A percentile compares a stretch with the other conserved stretches of the same genome.
Conservation (phyloP, 1,140 invertebrate genomes). For the Coelopa frigida region DNA sequence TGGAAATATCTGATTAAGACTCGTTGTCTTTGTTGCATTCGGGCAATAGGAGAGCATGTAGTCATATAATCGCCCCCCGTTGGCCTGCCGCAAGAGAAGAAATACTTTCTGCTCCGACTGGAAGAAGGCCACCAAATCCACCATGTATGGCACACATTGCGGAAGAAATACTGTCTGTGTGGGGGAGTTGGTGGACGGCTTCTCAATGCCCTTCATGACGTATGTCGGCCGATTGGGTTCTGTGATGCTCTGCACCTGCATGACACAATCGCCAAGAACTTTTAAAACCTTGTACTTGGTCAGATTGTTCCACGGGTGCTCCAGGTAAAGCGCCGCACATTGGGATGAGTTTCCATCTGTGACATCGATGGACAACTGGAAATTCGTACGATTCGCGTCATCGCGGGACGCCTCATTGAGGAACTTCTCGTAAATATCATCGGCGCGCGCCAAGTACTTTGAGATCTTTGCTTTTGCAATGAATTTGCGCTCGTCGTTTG, state of each 20-base stretch:
- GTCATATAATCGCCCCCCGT: slow-evolving; percentile 43
- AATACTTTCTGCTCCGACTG: slow-evolving; percentile 48
- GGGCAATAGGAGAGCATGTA: slow-evolving; percentile 26
- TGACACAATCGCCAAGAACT: slow-evolving; percentile 42
- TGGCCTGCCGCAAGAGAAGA: slow-evolving; percentile 44
- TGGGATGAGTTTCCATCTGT: slow-evolving; percentile 1
- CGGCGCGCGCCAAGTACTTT: slow-evolving; percentile 43
- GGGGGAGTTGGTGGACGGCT: slow-evolving; percentile 40
- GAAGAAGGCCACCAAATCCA: slow-evolving; percentile 44
- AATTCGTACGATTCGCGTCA: slow-evolving; percentile 12
- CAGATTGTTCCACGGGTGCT: slow-evolving; percentile 42
- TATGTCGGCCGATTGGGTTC: slow-evolving; percentile 41
- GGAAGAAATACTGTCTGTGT: slow-evolving; percentile 46
- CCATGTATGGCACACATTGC: slow-evolving; percentile 49
- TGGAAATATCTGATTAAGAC: slow-evolving; percentile 26
- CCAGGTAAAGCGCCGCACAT: slow-evolving; percentile 24
- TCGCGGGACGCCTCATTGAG: slow-evolving; percentile 2
- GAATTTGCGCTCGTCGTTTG: slow-evolving; percentile 33
- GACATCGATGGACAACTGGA: slow-evolving; percentile 36
- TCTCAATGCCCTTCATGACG: slow-evolving; percentile 48
- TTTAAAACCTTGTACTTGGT: slow-evolving; percentile 48
- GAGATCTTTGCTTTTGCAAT: slow-evolving; percentile 43
- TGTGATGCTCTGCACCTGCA: slow-evolving; percentile 47
- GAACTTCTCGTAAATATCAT: slow-evolving; percentile 44
- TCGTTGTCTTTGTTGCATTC: slow-evolving; percentile 8